Base-by-base conservation (phyloP, 2,888 invertebrate genomes). In the Xanthorhoe designata region DNA sequence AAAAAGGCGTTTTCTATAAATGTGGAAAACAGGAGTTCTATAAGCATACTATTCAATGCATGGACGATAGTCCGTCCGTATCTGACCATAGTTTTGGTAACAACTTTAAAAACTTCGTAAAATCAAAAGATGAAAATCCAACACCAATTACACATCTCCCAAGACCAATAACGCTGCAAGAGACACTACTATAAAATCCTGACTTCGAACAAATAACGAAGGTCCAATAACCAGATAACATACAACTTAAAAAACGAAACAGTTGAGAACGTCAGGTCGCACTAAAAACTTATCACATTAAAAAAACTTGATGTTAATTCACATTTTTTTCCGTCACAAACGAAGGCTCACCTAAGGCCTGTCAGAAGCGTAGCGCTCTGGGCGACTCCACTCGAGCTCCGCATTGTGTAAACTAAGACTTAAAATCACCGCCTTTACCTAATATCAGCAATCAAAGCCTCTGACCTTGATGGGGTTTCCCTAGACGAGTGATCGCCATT, bases 381-480 rank as follows among this genome's bases (percentile, higher is more conserved):
- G 78, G 85, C 92, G 92, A 90, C 92, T 88, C 83, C 69, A 81
- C 91, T 84, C 89, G 85, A 85, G 90, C 89, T 85, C 88, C 78
- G 82, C 92, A 92, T 91, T 86, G 81, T 91, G 77, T 69, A 74
- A 85, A 92, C 92, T 92, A 90, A 90, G 78, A 75, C 80, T 78
- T 80, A 70, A 68, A 74, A 77, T 82, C 78, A 75, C 75, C 80
- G 75, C 67, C 77, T 76, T 78, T 76, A 78, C 75, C 75, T 78
- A 80, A 78, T 80, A 68, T 78, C 73, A 71, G 78, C 75, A 77
- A 77, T 80, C 78, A 81, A 80, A 82, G 82, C 81, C 77, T 60
- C 18, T 47, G 81, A 83, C 87, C 88, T 86, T 86, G 80, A 50
- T 74, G 77, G 80, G 80, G 77, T 78, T 82, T 83, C 82, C 83